These are phyloP conservation scores for Karalla daura DNA, from an alignment of 2,797 vertebrate species.

Conservation along the genomic window DNA sequence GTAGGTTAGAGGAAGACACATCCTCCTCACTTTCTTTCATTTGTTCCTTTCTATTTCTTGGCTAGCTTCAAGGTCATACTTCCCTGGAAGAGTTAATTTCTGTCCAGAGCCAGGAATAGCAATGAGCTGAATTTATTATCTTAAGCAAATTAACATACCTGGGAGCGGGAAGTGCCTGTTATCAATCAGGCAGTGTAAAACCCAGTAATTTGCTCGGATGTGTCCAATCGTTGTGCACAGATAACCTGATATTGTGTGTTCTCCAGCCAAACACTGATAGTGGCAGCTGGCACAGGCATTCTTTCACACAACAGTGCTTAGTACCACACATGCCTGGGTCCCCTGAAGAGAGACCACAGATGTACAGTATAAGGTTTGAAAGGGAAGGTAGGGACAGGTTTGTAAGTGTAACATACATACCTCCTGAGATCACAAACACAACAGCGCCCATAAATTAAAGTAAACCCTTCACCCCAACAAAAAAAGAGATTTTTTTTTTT, in stretches of 20 bases:
- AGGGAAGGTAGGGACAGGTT: conserved; percentile 12
- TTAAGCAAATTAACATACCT: conserved; percentile 53
- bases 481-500: no score
- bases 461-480: no score
- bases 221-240: conserved; percentile 45
- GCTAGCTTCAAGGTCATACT: conserved; percentile 23
- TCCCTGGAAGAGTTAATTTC: conserved; percentile 33
- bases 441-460: background rate
- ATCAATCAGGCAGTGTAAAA: conserved; percentile 41
- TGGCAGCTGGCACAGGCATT: conserved; percentile 61
- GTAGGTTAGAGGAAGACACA: conserved; percentile 26
- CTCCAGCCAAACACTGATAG: conserved; percentile 52
- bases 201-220: conserved; percentile 30
- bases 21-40: conserved; percentile 21
- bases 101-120: conserved; percentile 56
- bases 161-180: conserved; percentile 37
- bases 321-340: conserved; percentile 24
- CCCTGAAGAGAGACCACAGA: conserved; percentile 12
- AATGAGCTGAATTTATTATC: conserved; percentile 49
- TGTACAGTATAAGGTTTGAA: background rate
- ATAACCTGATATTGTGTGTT: conserved; percentile 60
- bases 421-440: conserved; percentile 13
- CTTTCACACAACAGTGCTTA: conserved; percentile 25
- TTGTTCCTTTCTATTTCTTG: conserved; percentile 30
- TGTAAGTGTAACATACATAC: background rate